These are phyloP conservation scores for Sminthurides bifidus DNA, from an alignment of 1,140 invertebrate genomes.

Conservation along the genomic window DNA sequence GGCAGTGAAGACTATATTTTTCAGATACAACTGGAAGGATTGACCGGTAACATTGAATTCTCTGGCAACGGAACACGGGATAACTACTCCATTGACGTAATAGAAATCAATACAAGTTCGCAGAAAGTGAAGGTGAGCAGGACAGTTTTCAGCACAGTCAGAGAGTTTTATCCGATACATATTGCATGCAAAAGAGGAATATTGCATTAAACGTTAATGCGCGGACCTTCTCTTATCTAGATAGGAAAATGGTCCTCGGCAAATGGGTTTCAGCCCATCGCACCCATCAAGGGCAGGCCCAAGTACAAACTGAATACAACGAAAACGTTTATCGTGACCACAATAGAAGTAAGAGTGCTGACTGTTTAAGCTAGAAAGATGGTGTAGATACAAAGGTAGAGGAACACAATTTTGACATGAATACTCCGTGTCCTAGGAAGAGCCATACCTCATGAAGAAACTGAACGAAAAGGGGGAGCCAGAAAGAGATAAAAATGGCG, in stretches of 20 bases:
- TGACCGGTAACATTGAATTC: constrained; percentile 81
- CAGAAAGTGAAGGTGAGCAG: constrained; percentile 68
- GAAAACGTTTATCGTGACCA: constrained; percentile 79
- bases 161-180: neutral
- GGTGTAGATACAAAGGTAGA: neutral
- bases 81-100: constrained; percentile 82
- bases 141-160: constrained; percentile 4
- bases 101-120: constrained; percentile 80
- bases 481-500: constrained; percentile 42
- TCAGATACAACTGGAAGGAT: constrained; percentile 76
- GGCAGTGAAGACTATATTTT: constrained; percentile 10
- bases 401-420: constrained; percentile 10
- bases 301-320: constrained; percentile 2
- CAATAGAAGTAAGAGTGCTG: constrained; percentile 59
- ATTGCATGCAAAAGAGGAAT: neutral
- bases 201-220: neutral
- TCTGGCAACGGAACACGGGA: constrained; percentile 57
- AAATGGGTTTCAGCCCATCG: neutral
- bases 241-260: constrained; percentile 66
- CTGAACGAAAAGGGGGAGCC: constrained; percentile 48
- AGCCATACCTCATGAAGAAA: constrained; percentile 71
- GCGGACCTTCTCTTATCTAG: constrained; percentile 39
- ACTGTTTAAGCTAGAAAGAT: neutral
- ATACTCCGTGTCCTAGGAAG: constrained; percentile 49
- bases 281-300: neutral